phyloP scores from a whole-genome alignment of 2,113 vertebrate species.

The Phaethon lepturus region DNA sequence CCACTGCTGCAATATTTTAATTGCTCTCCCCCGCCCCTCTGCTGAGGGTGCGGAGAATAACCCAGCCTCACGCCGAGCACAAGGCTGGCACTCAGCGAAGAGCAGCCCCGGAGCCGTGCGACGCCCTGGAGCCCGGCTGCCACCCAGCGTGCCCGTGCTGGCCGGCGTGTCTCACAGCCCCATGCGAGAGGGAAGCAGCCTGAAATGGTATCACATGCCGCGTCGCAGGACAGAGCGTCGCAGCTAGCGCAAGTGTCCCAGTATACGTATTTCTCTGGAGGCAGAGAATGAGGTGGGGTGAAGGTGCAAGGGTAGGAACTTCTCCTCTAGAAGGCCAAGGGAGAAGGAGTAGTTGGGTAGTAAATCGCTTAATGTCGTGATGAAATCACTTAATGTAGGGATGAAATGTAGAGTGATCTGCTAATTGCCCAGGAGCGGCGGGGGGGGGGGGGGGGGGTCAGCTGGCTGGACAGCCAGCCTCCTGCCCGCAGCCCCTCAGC shows the following conservation, averaged over 20 bases:
- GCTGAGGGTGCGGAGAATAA: not conserved
- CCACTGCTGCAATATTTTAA: not conserved
- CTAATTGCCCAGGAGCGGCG: rapidly evolving
- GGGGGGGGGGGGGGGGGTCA: not conserved
- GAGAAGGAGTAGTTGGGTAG: not conserved
- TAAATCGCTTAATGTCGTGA: not conserved
- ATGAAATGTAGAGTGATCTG: not conserved
- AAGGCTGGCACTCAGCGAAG: not conserved
- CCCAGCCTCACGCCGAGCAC: not conserved
- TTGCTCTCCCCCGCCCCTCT: not conserved
- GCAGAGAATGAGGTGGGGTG: not conserved
- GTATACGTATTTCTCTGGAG: not conserved
- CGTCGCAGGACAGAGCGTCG: not conserved
- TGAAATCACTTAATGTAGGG: not conserved
- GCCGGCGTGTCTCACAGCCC: not conserved
- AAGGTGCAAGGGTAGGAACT: not conserved
- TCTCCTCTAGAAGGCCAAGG: not conserved
- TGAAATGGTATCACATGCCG: not conserved
- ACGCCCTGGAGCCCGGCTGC: not conserved
- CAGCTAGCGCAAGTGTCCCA: not conserved
- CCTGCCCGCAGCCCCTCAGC: rapidly evolving
- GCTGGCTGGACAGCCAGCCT: not conserved
- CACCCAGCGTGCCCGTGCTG: rapidly evolving
- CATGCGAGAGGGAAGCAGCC: not conserved
- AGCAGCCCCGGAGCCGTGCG: rapidly evolving